Conservation (phyloP, 2,113 vertebrate species). For the Trinectes maculatus region DNA sequence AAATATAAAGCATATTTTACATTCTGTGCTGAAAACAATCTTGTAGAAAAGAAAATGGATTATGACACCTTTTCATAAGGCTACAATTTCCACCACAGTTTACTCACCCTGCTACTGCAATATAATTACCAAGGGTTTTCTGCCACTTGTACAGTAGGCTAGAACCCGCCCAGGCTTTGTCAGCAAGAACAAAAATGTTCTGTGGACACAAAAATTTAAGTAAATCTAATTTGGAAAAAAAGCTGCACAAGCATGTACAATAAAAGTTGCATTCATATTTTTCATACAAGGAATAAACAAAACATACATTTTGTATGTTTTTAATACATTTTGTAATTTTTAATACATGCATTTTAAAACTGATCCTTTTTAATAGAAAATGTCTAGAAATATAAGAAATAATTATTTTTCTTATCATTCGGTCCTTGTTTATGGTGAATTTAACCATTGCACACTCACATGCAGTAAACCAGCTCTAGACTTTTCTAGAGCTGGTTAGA, state of each 20-base stretch:
- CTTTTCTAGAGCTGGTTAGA: too few species aligned
- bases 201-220: conserved; percentile 62
- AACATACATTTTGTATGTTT: too few species aligned
- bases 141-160: conserved; percentile 92
- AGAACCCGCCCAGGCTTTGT: conserved; percentile 86
- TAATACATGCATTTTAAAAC: too few species aligned
- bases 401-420: too few species aligned
- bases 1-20: conserved; percentile 10
- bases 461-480: too few species aligned
- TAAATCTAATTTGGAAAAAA: neutral
- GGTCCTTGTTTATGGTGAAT: too few species aligned
- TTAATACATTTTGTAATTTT: too few species aligned
- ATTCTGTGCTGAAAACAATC: neutral
- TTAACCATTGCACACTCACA: too few species aligned
- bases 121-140: conserved; percentile 91
- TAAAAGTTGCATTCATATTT: neutral
- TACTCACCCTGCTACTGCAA: conserved; percentile 94
- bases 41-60: neutral
- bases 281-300: too few species aligned
- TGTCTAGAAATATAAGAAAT: too few species aligned
- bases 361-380: too few species aligned
- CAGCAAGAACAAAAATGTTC: conserved; percentile 89
- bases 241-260: neutral
- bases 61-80: neutral
- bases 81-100: neutral